These are phyloP conservation scores for Xenentodon cancila DNA, from an alignment of 2,797 vertebrate genomes.

Conservation along the genomic window DNA sequence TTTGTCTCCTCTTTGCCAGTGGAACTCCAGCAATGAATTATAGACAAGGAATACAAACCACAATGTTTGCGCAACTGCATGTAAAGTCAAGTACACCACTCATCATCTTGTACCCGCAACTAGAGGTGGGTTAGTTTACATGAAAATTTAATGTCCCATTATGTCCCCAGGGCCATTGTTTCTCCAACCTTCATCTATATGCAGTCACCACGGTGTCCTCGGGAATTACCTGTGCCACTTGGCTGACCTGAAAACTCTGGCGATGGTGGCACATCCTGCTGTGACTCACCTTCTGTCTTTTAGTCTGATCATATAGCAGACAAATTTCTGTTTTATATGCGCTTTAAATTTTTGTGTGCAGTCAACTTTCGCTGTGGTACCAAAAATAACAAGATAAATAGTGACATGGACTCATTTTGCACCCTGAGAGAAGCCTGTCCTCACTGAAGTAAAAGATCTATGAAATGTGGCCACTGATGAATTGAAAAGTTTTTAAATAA, in stretches of 20 bases:
- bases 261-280: constrained; percentile 66
- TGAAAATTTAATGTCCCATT: constrained; percentile 79
- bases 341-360: constrained; percentile 33
- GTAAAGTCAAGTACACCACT: constrained; percentile 52
- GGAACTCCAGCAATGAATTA: constrained; percentile 49
- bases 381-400: constrained; percentile 42
- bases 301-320: constrained; percentile 45
- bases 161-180: constrained; percentile 58
- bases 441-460: constrained; percentile 4
- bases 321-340: constrained; percentile 37
- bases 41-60: constrained; percentile 35
- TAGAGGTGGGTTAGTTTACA: constrained; percentile 78
- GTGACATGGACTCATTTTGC: constrained; percentile 51
- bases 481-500: constrained; percentile 21
- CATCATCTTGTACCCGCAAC: constrained; percentile 68
- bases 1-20: constrained; percentile 33
- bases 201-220: constrained; percentile 63
- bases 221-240: constrained; percentile 71
- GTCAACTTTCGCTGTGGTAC: constrained; percentile 28
- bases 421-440: constrained; percentile 19
- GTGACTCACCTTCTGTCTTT: constrained; percentile 80
- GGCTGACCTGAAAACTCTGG: constrained; percentile 78
- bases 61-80: constrained; percentile 22
- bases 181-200: constrained; percentile 80
- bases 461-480: constrained; percentile 16